Base-by-base conservation (phyloP, 2,113 vertebrate genomes). In the Motacilla alba region DNA sequence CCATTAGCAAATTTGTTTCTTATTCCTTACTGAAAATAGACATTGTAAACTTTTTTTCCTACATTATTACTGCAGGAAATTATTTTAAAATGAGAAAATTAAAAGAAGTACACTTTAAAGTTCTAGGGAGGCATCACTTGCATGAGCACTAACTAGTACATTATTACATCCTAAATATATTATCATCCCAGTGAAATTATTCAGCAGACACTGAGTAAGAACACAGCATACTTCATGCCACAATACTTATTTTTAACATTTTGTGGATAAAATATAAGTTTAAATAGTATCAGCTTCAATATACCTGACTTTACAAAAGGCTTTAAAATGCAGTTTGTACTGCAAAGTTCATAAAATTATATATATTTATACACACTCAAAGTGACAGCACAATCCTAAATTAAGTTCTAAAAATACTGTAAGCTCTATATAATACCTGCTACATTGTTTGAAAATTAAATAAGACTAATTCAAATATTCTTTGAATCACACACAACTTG, bases 371-470 rank as follows among this genome's bases (percentile, higher is more conserved):
- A 70, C 2, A n/a, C 9, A 5, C 24, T n/a, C 10, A 53, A 90
- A 74, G 37, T 84, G 52, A 83, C 67, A 89, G 60, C 27, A 93
- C 15, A 93, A 89, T 76, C 60, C 64, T 79, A 90, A 91, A 94
- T 81, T 90, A 90, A 83, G n/a, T 81, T 82, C 60, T 88, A 94
- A 93, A 89, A 94, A 69, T 67, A 89, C 39, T 41, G 3, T 44
- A 62, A 84, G 15, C 21, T 87, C 43, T 66, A 73, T 74, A 63
- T 43, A 79, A 67, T 67, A 91, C 27, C 63, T 89, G 24, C 15
- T 87, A 78, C 49, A 67, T 64, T 56, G 66, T 92, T 79, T 66
- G 13, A 80, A 20, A 81, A 58, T 49, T 50, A 27, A 55, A 35
- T 58, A 59, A n/a, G 4, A n/a, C 37, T 52, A 13, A 91, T 47